These are phyloP conservation scores for Gymnarchus niloticus DNA, from an alignment of 2,113 vertebrate species.

Conservation along the genomic window DNA sequence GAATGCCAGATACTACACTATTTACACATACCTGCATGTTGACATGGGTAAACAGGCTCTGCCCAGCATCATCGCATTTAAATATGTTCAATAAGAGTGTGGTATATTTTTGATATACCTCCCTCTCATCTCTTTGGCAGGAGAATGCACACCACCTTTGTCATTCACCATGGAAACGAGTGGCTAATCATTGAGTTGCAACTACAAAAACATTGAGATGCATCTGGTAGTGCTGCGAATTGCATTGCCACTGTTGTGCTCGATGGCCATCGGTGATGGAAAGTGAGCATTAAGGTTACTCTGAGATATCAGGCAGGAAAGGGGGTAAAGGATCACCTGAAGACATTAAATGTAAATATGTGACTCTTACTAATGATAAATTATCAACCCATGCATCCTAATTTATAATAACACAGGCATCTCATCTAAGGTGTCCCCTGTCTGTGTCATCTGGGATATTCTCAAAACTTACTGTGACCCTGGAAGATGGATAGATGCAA, in stretches of 20 bases:
- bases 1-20: neutral
- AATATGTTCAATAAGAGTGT: neutral
- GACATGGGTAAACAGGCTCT: neutral
- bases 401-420: neutral
- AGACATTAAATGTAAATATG: neutral
- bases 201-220: neutral
- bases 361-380: too few species aligned
- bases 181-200: neutral
- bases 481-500: neutral
- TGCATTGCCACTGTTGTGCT: neutral
- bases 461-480: neutral
- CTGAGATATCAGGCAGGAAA: neutral
- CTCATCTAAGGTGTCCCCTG: neutral
- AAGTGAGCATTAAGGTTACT: neutral
- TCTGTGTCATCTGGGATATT: neutral
- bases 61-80: neutral
- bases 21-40: neutral
- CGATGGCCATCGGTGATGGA: neutral
- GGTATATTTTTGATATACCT: neutral
- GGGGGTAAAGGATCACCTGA: neutral
- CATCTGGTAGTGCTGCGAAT: neutral
- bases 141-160: neutral
- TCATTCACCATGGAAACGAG: constrained; percentile 7
- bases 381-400: neutral
- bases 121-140: neutral